Evolutionary conservation across 2,797 vertebrate species (phyloP), one percentile per base, ranked within the genome.

Genomic region (Takifugu ocellatus): DNA sequence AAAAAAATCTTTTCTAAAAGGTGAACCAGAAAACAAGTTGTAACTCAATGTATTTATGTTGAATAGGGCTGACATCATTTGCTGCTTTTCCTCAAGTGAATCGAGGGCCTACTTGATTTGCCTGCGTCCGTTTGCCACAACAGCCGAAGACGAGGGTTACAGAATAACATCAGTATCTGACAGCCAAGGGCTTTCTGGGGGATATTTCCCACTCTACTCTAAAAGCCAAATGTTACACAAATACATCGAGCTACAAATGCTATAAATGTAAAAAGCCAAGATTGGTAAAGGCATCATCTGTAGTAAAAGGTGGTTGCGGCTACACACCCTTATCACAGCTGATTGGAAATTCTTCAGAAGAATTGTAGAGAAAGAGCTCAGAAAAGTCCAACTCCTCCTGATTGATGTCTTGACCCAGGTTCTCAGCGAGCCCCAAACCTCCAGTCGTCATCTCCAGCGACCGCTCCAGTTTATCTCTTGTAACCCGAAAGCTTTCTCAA

Each of bases 361-460:
- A 54, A 25, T 80, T 74, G 79, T 93, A 95, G 44, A 93, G 85
- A 86, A 98, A 96, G 67, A 97, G 84, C 44, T 93, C 92, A 5
- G 92, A 92, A 75, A 98, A 96, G 84, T 97, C 94, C 77, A 96
- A 63, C 53, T 98, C 95, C 60, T 94, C 94, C 66, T 94, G 92
- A 31, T 88, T 83, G 61, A 89, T 90, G 84, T 79, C 87, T 47
- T 67, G 85, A 44, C 63, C 69, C 48, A 88, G 61, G 21, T 60
- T 82, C 24, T 64, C 89, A 2, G 64, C 63, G 21, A 78, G 79
- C 51, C 63, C 84, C 76, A 84, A 66, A 55, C 66, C 82, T 71
- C 66, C 77, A 63, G 86, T 85, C 54, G 76, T 73, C 87, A 89
- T 89, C 47, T 77, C 71, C 57, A 61, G 11, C 24, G 60, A 16